Evolutionary conservation across 92 coral and sea anemone genomes (phyloP), one percentile per base, ranked within the genome.

Genomic region (Pocillopora grandis): DNA sequence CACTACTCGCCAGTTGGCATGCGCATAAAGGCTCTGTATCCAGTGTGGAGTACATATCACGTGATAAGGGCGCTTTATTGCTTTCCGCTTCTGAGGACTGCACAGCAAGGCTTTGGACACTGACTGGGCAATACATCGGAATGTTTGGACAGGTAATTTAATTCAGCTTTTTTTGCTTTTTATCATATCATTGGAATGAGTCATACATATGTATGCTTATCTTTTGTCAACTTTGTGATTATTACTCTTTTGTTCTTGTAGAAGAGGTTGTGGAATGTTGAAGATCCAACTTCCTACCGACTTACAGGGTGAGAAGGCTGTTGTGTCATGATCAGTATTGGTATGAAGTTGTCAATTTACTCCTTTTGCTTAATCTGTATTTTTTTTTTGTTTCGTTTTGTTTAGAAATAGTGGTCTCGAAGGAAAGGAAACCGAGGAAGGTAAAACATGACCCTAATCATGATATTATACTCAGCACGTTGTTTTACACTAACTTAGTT

Each of bases 41-140:
- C 79, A 91, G 94, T 86, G 87, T 95, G 21, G 92, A 93, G 78
- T 87, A 90, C 71, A 64, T 95, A 65, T 27, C 91, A 66, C 85
- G 80, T 76, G 86, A 76, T 70, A 84, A 87, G 75, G 85, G 85
- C 14, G 85, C 86, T 73, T 88, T 91, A 77, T 84, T 95, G 61
- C 58, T 95, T 71, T 90, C 98, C 19, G 95, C 98, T 15, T 95
- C 98, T 48, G 72, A 84, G 63, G 98, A 95, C 91, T 90, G 95
- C 89, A 94, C 98, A 5, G 96, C 98, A 62, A 81, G 95, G 78
- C 83, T 95, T 66, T 95, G 98, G 98, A 91, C 96, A 35, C n/a
- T 88, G 57, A 80, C 92, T 21, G 98, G 93, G 19, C 86, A 94
- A 16, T 88, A 86, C 35, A 78, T 95, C 52, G 95, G 98, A 84